Conservation (phyloP, 2,888 invertebrate genomes). For the Conomelus anceps region DNA sequence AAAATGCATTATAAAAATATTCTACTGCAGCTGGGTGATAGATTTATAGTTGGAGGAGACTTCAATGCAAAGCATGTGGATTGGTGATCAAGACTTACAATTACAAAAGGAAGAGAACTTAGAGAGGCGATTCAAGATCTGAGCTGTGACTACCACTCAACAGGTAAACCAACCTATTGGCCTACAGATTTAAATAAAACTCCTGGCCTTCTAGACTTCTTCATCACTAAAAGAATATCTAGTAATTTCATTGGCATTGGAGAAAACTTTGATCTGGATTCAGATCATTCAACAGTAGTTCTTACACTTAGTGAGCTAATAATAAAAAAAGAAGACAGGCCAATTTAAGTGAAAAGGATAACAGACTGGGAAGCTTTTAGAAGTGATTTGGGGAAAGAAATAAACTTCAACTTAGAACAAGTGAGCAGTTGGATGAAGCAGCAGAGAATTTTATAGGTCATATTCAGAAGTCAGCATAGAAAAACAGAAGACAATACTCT, state of each 20-base stretch:
- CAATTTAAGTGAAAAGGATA: not conserved
- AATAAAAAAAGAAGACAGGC: not conserved
- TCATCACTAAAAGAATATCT: not conserved
- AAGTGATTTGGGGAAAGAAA: too few species aligned
- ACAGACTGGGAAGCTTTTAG: too few species aligned
- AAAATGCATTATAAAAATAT: not conserved
- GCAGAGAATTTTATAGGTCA: too few species aligned
- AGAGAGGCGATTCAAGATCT: not conserved
- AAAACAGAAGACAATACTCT: too few species aligned
- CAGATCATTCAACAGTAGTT: constrained; percentile 1
- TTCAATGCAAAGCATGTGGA: not conserved
- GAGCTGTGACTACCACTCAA: not conserved
- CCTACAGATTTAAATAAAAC: constrained; percentile 2
- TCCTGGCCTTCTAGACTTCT: not conserved
- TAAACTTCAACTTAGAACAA: too few species aligned
- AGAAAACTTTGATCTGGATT: not conserved
- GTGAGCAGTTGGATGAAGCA: too few species aligned
- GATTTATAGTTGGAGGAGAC: not conserved
- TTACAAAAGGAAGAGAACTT: not conserved
- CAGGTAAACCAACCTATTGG: not conserved
- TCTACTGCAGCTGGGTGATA: not conserved
- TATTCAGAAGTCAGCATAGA: too few species aligned
- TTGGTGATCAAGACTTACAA: not conserved
- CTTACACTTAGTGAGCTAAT: not conserved
- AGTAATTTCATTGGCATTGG: not conserved